phyloP scores from a whole-genome alignment of 2,113 vertebrate genomes.

The Indicator indicator region DNA sequence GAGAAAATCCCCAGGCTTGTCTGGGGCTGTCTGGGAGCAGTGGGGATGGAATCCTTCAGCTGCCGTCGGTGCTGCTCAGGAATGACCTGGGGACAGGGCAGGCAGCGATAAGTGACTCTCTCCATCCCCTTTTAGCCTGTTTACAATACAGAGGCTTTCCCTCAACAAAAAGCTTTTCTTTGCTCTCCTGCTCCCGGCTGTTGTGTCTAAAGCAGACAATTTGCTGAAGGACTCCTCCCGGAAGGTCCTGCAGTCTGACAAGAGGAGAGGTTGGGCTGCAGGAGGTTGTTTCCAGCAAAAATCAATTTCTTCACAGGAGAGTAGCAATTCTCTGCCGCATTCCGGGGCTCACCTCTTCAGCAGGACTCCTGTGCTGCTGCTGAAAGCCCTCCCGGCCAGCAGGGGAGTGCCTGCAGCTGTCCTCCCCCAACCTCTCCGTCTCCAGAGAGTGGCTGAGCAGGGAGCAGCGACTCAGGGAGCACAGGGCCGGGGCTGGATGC shows the following conservation, averaged over 20 bases:
- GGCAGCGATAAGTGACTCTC: conserved; percentile 77
- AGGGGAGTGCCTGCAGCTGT: conserved; percentile 7
- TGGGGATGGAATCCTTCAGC: conserved; percentile 63
- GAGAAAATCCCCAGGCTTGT: conserved; percentile 59
- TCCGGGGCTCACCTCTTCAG: conserved; percentile 2
- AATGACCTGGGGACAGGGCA: conserved; percentile 80
- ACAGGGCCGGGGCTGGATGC: not conserved
- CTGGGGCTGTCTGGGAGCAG: conserved; percentile 45
- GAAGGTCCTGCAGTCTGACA: conserved; percentile 42
- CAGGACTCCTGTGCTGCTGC: not conserved
- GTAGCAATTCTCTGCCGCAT: not conserved
- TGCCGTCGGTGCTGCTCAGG: conserved; percentile 54
- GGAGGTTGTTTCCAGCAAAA: conserved; percentile 30
- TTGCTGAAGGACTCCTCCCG: conserved; percentile 66
- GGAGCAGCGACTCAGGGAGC: not conserved
- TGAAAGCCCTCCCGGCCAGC: not conserved
- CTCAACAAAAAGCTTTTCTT: conserved; percentile 65
- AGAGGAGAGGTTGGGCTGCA: not conserved
- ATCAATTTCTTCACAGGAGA: conserved; percentile 22
- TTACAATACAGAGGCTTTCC: conserved; percentile 85
- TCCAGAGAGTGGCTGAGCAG: not conserved
- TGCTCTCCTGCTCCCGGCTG: conserved; percentile 74
- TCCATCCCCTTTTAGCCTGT: conserved; percentile 81
- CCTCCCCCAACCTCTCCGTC: not conserved
- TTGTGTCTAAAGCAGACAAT: conserved; percentile 79